Percentiles rank a stretch among this genome's conserved stretches.
These are phyloP conservation scores for Gastracanthus pulcherrimus DNA, from an alignment of 2,888 invertebrate species.

Conservation along the genomic window DNA sequence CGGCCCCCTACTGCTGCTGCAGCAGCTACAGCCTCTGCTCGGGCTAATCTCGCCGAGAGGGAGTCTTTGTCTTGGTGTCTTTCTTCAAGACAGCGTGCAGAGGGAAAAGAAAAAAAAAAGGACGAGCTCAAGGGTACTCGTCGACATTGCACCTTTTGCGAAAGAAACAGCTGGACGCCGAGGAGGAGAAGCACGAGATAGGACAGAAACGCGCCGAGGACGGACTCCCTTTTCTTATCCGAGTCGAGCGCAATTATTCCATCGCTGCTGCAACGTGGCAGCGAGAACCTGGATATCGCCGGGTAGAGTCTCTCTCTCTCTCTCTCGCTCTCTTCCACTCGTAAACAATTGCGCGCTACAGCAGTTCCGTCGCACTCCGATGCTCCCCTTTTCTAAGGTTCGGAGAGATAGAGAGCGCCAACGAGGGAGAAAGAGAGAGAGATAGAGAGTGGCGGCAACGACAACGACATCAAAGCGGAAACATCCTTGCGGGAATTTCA, in stretches of 20 bases:
- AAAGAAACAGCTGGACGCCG: not conserved
- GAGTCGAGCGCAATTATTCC: constrained; percentile 18
- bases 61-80: not conserved
- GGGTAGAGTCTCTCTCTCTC: not conserved
- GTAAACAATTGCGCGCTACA: constrained; percentile 19
- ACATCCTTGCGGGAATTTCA: no score
- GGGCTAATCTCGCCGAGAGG: constrained; percentile 17
- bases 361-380: not conserved
- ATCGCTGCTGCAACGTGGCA: not conserved
- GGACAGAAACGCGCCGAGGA: not conserved
- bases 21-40: not conserved
- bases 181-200: not conserved
- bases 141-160: constrained; percentile 4
- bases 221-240: not conserved
- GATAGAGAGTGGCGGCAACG: no score
- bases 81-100: not conserved
- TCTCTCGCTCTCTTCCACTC: not conserved
- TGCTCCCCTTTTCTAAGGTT: not conserved
- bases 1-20: not conserved
- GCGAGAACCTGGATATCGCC: not conserved
- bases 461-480: no score
- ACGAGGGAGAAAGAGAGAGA: no score
- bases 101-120: not conserved
- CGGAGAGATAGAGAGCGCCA: no score
- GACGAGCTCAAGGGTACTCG: constrained; percentile 23